These are phyloP conservation scores for Nomada fabriciana DNA, from an alignment of 2,888 invertebrate species.

Conservation along the genomic window DNA sequence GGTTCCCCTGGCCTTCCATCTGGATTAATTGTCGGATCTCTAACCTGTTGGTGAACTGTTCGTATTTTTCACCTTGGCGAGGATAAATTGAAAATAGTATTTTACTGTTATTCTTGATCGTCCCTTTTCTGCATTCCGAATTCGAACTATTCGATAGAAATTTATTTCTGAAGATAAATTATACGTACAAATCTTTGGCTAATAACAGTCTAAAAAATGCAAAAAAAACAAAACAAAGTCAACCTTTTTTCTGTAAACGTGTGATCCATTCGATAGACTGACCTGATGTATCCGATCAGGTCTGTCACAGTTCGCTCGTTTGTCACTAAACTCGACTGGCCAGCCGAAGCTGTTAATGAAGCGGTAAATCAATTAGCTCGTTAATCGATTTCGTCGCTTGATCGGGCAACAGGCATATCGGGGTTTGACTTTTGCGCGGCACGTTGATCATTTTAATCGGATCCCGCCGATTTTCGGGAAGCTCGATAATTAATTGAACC, in stretches of 20 bases:
- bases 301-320: slow-evolving; percentile 8
- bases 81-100: too few relatives aligned
- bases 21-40: slow-evolving; percentile 32
- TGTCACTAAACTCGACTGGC: slow-evolving; percentile 27
- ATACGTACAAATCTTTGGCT: too few relatives aligned
- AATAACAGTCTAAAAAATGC: too few relatives aligned
- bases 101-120: too few relatives aligned
- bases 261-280: neutral
- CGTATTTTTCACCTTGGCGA: too few relatives aligned
- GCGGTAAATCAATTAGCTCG: slow-evolving; percentile 53
- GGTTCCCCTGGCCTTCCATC: slow-evolving; percentile 24
- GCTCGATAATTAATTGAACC: slow-evolving; percentile 42
- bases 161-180: too few relatives aligned
- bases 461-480: slow-evolving; percentile 43
- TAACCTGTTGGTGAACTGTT: slow-evolving; percentile 34
- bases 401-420: slow-evolving; percentile 33
- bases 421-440: slow-evolving; percentile 30
- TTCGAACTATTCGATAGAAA: too few relatives aligned
- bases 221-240: too few relatives aligned
- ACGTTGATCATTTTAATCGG: slow-evolving; percentile 44
- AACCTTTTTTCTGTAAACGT: too few relatives aligned
- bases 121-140: too few relatives aligned
- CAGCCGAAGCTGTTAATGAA: slow-evolving; percentile 45
- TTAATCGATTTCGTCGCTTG: slow-evolving; percentile 40
- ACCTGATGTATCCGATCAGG: neutral